Conservation (phyloP, 2,888 invertebrate genomes). For the Dione vanillae region DNA sequence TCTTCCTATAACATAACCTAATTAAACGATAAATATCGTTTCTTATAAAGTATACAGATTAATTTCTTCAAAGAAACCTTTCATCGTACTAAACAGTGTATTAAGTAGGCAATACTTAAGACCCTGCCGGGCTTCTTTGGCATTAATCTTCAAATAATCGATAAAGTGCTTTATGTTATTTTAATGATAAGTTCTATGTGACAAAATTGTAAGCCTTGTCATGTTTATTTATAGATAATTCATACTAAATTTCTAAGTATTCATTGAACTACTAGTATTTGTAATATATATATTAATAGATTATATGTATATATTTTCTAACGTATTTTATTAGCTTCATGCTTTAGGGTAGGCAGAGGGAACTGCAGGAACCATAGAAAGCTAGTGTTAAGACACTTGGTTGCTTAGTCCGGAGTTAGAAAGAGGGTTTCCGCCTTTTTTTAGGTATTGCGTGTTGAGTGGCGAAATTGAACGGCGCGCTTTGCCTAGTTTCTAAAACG, state of each 20-base stretch:
- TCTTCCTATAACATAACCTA: constrained; percentile 10
- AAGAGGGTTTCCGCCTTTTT: no score
- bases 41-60: constrained; percentile 31
- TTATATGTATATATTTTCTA: no score
- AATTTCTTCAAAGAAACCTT: constrained; percentile 42
- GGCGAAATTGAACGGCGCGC: no score
- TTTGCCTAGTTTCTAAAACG: no score
- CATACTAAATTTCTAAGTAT: not conserved
- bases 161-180: constrained; percentile 37
- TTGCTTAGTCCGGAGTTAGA: no score
- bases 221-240: not conserved
- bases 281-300: no score
- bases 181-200: constrained; percentile 13
- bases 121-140: constrained; percentile 41
- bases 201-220: not conserved
- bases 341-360: no score
- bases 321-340: no score
- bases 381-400: no score
- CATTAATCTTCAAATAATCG: constrained; percentile 42
- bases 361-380: no score
- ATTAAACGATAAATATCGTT: constrained; percentile 25
- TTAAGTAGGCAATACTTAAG: constrained; percentile 39
- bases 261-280: no score
- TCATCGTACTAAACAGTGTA: constrained; percentile 38
- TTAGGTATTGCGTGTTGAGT: no score